Evolutionary conservation across 2,113 vertebrate species (phyloP).

Genomic region (Actenoides hombroni): DNA sequence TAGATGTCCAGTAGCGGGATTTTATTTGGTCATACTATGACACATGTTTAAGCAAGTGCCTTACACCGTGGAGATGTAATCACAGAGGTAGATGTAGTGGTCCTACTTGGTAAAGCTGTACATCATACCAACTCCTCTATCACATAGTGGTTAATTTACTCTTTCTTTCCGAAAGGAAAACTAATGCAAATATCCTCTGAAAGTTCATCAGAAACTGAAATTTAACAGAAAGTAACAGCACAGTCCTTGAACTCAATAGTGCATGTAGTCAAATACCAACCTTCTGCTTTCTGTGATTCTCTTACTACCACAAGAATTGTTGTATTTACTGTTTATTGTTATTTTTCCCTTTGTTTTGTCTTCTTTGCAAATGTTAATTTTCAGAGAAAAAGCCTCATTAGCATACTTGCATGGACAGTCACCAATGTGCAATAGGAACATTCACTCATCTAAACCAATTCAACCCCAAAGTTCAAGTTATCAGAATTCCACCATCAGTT

Average conservation of each 20-base stretch:
- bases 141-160: background rate
- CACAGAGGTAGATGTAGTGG: background rate
- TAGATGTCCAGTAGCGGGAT: background rate
- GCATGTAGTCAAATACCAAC: background rate
- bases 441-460: background rate
- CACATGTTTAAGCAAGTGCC: fast-evolving
- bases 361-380: background rate
- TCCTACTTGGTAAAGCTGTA: background rate
- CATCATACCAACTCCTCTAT: background rate
- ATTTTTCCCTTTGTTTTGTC: background rate
- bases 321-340: background rate
- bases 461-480: background rate
- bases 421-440: background rate
- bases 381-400: background rate
- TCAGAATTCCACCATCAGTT: background rate
- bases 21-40: background rate
- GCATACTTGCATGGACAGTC: background rate
- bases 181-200: background rate
- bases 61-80: background rate
- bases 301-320: background rate
- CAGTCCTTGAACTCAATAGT: background rate
- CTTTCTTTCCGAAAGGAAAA: background rate
- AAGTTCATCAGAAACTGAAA: background rate
- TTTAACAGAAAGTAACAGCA: background rate
- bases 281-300: background rate